Conservation (phyloP, 2,888 invertebrate genomes). For the Clepsis dumicolana region DNA sequence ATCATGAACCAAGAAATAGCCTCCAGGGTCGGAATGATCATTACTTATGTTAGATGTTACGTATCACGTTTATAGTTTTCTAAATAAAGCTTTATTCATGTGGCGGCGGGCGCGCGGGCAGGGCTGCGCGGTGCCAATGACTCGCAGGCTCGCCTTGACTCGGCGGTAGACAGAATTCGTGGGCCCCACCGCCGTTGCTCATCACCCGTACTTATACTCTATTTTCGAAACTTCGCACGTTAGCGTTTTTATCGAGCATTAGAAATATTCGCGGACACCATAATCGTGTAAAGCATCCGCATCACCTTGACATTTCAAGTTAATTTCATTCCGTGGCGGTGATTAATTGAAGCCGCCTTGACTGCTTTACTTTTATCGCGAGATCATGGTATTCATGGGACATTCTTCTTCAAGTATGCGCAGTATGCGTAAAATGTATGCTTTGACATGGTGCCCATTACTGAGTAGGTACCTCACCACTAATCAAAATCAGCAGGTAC, state of each 20-base stretch:
- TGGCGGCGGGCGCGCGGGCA: conserved; percentile 56
- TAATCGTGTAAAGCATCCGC: not conserved
- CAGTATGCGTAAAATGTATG: conserved; percentile 36
- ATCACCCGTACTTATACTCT: conserved; percentile 46
- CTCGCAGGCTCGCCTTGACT: conserved; percentile 72
- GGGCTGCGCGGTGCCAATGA: conserved; percentile 69
- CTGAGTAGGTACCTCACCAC: conserved; percentile 25
- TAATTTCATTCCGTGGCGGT: conserved; percentile 11
- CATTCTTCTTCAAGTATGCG: conserved; percentile 29
- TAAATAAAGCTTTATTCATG: conserved; percentile 35
- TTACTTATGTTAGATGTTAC: conserved; percentile 23
- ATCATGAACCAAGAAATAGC: conserved; percentile 12
- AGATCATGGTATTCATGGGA: conserved; percentile 29
- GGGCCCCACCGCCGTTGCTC: conserved; percentile 53
- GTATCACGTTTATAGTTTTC: conserved; percentile 36
- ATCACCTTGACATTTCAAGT: conserved; percentile 28
- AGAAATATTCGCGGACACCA: conserved; percentile 8
- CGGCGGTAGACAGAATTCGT: conserved; percentile 58
- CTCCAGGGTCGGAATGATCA: conserved; percentile 9
- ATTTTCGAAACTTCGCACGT: conserved; percentile 48
- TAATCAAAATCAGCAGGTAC: conserved; percentile 25
- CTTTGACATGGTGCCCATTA: conserved; percentile 18
- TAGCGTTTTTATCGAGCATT: conserved; percentile 13
- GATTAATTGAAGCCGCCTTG: conserved; percentile 22
- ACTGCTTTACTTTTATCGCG: conserved; percentile 26